Conservation (phyloP, 2,888 invertebrate species). For the Oscheius sp. region DNA sequence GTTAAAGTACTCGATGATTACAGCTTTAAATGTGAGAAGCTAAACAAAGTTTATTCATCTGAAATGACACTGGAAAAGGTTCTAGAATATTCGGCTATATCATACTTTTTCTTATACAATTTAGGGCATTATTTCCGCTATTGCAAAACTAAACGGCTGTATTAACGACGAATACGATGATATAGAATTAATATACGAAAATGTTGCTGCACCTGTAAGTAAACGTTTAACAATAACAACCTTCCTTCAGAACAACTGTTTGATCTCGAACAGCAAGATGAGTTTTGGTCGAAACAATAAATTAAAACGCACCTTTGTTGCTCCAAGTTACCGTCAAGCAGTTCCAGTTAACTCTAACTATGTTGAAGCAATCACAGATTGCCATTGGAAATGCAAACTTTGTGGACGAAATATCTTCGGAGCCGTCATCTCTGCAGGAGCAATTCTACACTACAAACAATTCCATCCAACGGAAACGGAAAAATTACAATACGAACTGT, state of each 20-base stretch:
- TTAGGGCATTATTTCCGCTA: conserved; percentile 21
- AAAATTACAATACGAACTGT: not conserved
- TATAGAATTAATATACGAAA: conserved; percentile 33
- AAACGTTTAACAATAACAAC: too few relatives aligned
- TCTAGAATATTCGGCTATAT: too few relatives aligned
- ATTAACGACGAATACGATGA: conserved; percentile 40
- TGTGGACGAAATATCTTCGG: not conserved
- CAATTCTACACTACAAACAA: not conserved
- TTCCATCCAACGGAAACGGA: not conserved
- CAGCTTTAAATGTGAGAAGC: not conserved
- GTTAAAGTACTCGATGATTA: not conserved
- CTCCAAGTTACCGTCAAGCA: not conserved
- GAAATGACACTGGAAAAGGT: not conserved
- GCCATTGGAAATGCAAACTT: not conserved
- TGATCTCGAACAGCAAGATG: not conserved
- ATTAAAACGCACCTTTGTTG: not conserved
- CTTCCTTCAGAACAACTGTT: conserved; percentile 42
- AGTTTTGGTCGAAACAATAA: not conserved
- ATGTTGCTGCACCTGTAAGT: not conserved
- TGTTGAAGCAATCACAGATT: not conserved
- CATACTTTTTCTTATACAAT: conserved; percentile 28
- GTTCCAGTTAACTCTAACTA: not conserved
- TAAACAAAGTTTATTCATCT: not conserved
- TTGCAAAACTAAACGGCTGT: conserved; percentile 9
- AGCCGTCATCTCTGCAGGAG: not conserved